Evolutionary conservation across 2,888 invertebrate genomes (phyloP).

Genomic region (Euspilapteryx auroguttella): DNA sequence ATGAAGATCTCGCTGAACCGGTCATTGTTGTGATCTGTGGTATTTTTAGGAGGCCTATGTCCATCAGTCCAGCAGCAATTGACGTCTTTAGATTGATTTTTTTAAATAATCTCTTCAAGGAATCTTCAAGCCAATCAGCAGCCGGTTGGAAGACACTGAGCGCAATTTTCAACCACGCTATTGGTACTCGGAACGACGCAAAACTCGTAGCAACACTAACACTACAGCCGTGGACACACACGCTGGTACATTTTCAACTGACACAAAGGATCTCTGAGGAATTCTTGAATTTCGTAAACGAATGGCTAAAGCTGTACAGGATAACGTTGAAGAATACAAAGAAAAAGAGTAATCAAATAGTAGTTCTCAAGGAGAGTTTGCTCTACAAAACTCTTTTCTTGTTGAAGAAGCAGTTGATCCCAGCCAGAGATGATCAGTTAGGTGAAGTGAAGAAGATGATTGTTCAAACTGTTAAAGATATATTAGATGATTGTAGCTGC

Average conservation of each 20-base stretch:
- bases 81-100: no score
- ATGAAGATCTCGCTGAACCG: no score
- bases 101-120: constrained; percentile 16
- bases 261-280: constrained; percentile 28
- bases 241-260: constrained; percentile 38
- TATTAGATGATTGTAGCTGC: constrained; percentile 24
- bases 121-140: constrained; percentile 28
- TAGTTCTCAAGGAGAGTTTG: constrained; percentile 25
- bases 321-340: constrained; percentile 26
- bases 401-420: constrained; percentile 22
- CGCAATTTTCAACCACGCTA: constrained; percentile 39
- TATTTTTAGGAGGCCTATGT: no score
- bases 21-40: no score
- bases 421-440: constrained; percentile 14
- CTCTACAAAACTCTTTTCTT: constrained; percentile 26
- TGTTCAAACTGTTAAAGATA: constrained; percentile 20
- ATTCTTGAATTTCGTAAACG: constrained; percentile 30
- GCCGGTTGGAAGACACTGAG: constrained; percentile 41
- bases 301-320: constrained; percentile 33
- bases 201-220: constrained; percentile 30
- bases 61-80: no score
- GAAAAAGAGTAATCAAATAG: constrained; percentile 16
- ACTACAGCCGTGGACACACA: constrained; percentile 44
- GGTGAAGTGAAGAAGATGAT: constrained; percentile 21
- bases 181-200: constrained; percentile 28